A percentile compares a stretch with the other conserved stretches of the same genome.
These are phyloP conservation scores for Hafferia zeledoni DNA, from an alignment of 2,797 vertebrate genomes.

Conservation along the genomic window DNA sequence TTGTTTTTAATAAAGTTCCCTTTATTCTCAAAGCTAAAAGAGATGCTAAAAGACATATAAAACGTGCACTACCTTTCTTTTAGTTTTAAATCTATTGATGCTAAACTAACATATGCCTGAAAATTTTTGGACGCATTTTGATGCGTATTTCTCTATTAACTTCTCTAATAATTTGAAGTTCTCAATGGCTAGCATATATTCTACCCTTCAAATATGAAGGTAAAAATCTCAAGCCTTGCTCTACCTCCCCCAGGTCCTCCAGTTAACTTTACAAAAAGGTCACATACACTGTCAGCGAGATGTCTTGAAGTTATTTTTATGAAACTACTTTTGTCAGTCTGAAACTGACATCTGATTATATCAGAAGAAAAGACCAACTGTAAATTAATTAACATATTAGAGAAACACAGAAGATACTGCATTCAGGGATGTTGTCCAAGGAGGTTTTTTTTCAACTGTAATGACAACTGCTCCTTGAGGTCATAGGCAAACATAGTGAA, in stretches of 20 bases:
- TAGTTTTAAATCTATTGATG: background rate
- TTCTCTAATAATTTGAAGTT: background rate
- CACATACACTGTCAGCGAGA: background rate
- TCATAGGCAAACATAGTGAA: background rate
- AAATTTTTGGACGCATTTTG: background rate
- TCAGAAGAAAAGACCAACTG: background rate
- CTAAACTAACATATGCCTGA: background rate
- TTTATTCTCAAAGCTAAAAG: background rate
- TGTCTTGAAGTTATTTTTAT: background rate
- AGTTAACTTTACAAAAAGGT: background rate
- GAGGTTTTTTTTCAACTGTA: background rate
- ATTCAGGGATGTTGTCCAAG: background rate
- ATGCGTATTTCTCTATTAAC: background rate
- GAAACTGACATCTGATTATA: background rate
- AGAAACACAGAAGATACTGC: background rate
- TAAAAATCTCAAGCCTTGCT: background rate
- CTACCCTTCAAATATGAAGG: background rate
- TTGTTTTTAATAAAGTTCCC: background rate
- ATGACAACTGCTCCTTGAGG: background rate
- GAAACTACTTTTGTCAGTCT: background rate
- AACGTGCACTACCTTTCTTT: background rate
- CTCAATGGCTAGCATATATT: background rate
- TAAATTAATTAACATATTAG: background rate
- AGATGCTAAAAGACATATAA: background rate
- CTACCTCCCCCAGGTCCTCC: fast-evolving